Percentiles rank a stretch among this genome's conserved stretches.
These are phyloP conservation scores for Orchesella cincta DNA, from an alignment of 1,140 invertebrate species.

Conservation along the genomic window DNA sequence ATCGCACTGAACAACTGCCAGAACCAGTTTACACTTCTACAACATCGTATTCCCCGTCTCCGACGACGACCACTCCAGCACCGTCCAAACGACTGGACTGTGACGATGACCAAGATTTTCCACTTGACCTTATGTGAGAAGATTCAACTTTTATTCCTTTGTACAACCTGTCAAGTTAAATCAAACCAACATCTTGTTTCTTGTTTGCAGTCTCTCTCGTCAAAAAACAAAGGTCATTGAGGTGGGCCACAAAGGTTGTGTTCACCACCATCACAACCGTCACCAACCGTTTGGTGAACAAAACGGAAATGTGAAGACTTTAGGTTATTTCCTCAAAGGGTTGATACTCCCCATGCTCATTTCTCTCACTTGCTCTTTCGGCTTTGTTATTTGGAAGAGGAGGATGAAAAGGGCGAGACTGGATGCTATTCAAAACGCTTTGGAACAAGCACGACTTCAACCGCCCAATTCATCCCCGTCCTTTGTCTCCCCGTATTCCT, in stretches of 20 bases:
- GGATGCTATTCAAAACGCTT: not conserved
- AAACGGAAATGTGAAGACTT: not conserved
- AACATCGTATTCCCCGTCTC: not conserved
- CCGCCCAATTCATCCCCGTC: not conserved
- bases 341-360: conserved; percentile 6
- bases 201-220: not conserved
- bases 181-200: not conserved
- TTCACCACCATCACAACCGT: conserved; percentile 3
- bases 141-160: not conserved
- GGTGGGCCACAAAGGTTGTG: not conserved
- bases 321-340: conserved; percentile 2
- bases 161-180: not conserved
- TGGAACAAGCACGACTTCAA: not conserved
- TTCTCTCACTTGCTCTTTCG: not conserved
- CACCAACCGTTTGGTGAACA: not conserved
- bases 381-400: conserved; percentile 13
- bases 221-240: not conserved
- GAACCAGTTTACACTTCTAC: not conserved
- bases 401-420: not conserved
- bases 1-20: not conserved
- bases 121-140: not conserved
- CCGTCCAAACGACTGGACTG: not conserved
- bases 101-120: conserved; percentile 6
- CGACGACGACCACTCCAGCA: not conserved
- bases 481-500: too few species aligned